These are phyloP conservation scores for Zaprionus davidi DNA, from an alignment of 1,140 invertebrate species.

Conservation along the genomic window DNA sequence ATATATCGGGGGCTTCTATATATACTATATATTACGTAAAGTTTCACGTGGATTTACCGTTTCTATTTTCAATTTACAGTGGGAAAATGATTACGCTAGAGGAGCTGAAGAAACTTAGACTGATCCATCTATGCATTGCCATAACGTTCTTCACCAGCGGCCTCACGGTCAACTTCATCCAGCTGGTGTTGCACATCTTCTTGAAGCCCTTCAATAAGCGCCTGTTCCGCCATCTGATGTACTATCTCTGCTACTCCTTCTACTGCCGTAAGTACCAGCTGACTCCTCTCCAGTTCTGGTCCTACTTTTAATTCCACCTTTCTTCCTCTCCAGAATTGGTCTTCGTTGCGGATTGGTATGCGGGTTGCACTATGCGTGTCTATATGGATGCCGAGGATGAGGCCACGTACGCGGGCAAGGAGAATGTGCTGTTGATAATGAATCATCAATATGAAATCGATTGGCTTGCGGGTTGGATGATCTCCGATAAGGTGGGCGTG, in stretches of 20 bases:
- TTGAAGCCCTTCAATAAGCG: conserved; percentile 90
- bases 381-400: conserved; percentile 92
- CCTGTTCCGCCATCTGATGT: conserved; percentile 95
- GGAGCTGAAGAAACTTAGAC: conserved; percentile 81
- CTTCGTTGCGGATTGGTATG: conserved; percentile 97
- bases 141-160: conserved; percentile 96
- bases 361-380: conserved; percentile 89
- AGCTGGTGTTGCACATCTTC: conserved; percentile 90
- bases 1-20: neutral
- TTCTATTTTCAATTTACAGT: neutral
- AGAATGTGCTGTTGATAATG: conserved; percentile 95
- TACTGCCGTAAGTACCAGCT: conserved; percentile 93
- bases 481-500: conserved; percentile 90
- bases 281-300: neutral
- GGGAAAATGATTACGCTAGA: conserved; percentile 46
- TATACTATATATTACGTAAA: conserved; percentile 17
- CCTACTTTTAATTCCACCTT: neutral
- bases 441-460: conserved; percentile 98
- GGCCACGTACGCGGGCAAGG: conserved; percentile 92
- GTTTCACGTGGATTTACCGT: neutral
- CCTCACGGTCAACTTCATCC: conserved; percentile 92
- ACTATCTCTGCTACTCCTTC: conserved; percentile 94
- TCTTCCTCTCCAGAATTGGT: conserved; percentile 90
- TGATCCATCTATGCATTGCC: conserved; percentile 91
- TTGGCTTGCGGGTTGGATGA: conserved; percentile 96